Base-by-base conservation (phyloP, 1,140 invertebrate species). In the Bombus waltoni region DNA sequence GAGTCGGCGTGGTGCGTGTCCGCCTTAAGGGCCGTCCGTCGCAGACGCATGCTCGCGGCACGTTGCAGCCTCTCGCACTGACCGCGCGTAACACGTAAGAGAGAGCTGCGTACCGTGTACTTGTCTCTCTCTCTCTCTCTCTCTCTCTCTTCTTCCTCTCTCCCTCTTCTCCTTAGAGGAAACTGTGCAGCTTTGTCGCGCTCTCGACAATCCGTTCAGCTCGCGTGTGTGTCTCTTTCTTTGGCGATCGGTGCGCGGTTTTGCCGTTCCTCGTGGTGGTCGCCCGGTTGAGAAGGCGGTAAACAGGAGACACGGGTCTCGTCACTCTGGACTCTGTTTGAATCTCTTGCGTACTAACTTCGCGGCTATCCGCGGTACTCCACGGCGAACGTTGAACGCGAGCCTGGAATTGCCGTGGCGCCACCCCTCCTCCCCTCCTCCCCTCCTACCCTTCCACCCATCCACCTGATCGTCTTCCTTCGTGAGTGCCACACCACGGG, bases 371-470 rank as follows among this genome's bases (percentile, higher is more conserved):
- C 92, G 93, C 93, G 87, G 92, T 93, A 94, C 94, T 93, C 93
- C 91, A 87, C 68, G 72, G 81, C 80, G 81, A 91, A 88, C 89
- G 93, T 94, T 93, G 91, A 94, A 93, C 94, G 94, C 94, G 93
- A 93, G 92, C 93, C 92, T 93, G 94, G 92, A 94, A 94, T 94
- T 93, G 93, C 93, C 86, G 93, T 95, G 94, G 94, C 94, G 94
- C 94, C 94, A 95, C 93, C 94, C 93, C 94, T 91, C 91, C 91
- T 89, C 86, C 32, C 66, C 66, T 66, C 65, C 65, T 35, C 87
- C 88, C 89, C 86, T 92, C 86, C 90, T 87, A 78, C 89, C 85
- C 84, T 75, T 85, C 82, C 70, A 77, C 81, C 59, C 83, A 62
- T 83, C 81, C 90, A 89, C 88, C 84, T 86, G 78, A 85, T 91